Conservation (phyloP, 2,113 vertebrate species). For the Dolichallabes microphthalmus region DNA sequence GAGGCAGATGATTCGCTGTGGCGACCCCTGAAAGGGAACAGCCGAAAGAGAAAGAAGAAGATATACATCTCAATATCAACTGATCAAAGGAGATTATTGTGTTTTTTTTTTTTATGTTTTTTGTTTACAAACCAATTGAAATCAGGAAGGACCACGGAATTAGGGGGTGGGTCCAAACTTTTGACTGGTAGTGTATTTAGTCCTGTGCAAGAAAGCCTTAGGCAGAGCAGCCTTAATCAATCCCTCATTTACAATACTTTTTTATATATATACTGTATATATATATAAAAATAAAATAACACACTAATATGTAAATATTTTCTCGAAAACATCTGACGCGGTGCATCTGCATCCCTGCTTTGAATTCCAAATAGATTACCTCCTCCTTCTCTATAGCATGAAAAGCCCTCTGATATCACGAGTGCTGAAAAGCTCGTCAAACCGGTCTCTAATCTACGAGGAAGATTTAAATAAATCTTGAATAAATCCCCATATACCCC, state of each 20-base stretch:
- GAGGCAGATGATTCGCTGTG: too few species aligned
- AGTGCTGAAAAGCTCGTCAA: conserved; percentile 72
- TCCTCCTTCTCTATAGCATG: conserved; percentile 65
- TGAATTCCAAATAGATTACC: conserved; percentile 73
- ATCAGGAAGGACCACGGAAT: too few species aligned
- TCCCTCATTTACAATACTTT: conserved; percentile 57
- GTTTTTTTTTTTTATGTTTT: too few species aligned
- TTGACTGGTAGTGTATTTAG: background rate
- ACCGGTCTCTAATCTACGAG: conserved; percentile 75
- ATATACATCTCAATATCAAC: too few species aligned
- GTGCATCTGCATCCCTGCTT: conserved; percentile 57
- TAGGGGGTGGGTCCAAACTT: background rate
- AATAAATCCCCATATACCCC: conserved; percentile 42
- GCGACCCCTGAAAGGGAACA: too few species aligned
- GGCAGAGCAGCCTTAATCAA: conserved; percentile 60
- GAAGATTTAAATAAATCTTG: conserved; percentile 78
- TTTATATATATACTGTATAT: too few species aligned
- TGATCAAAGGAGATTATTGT: too few species aligned
- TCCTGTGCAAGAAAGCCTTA: conserved; percentile 52
- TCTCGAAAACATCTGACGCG: conserved; percentile 39
- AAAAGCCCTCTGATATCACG: conserved; percentile 68
- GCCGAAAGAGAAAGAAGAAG: too few species aligned
- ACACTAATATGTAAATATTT: conserved; percentile 55
- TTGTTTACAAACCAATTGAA: too few species aligned
- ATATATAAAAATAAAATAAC: background rate